Conservation (phyloP, 2,797 vertebrate species). For the Eulemur coronatus region DNA sequence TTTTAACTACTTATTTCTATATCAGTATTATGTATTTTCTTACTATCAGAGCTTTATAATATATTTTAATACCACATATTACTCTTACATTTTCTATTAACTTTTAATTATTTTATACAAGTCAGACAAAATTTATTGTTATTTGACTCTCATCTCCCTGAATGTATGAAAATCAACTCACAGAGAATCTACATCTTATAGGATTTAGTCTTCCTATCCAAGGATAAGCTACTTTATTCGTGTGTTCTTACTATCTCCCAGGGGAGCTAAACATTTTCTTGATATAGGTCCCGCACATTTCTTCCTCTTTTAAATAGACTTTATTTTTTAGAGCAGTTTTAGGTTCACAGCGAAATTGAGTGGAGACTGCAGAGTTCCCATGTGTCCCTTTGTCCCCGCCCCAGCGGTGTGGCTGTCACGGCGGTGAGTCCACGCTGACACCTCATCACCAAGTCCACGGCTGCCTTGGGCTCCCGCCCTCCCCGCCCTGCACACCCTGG, state of each 20-base stretch:
- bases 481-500: accelerated
- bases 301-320: not conserved
- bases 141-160: not conserved
- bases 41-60: not conserved
- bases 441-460: no score
- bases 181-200: not conserved
- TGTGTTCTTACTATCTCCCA: not conserved
- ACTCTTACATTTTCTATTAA: not conserved
- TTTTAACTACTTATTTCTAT: not conserved
- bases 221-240: not conserved
- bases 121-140: not conserved
- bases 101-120: not conserved
- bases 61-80: not conserved
- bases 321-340: not conserved
- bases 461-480: not conserved
- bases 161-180: not conserved
- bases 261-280: not conserved
- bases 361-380: not conserved
- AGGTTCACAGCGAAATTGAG: not conserved
- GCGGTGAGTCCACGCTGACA: accelerated
- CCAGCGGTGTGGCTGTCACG: no score
- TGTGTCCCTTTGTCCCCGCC: not conserved
- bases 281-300: not conserved
- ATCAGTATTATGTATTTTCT: not conserved
- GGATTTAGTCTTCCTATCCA: not conserved